Evolutionary conservation across 2,113 vertebrate genomes (phyloP), one percentile per base, ranked within the genome.

Genomic region (Melanostigma gelatinosum): DNA sequence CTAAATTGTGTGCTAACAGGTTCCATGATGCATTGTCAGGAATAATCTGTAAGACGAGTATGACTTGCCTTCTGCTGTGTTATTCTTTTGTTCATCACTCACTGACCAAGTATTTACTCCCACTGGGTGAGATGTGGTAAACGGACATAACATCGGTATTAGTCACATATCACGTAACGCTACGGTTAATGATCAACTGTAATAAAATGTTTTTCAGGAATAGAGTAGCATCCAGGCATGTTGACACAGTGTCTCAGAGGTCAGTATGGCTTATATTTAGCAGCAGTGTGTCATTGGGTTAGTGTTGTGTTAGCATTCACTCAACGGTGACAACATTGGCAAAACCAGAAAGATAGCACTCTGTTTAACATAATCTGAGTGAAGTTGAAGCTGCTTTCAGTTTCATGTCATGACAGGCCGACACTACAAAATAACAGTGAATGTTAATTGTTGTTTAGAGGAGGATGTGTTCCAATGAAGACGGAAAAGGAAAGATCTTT

Each of bases 151-250:
- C 66, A 63, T 22, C 3, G 15, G 48, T 58, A 34, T 75, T 57
- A 75, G 73, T 89, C 78, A 80, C 42, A 27, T 29, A 24, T 32
- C 29, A 36, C 5, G 0, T 79, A 52, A 77, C 48, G 20, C 18
- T 29, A 20, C 34, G 38, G 71, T 75, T 85, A 68, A 73, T 85
- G 81, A 85, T 84, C 9, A 79, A 77, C 44, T 36, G n/a, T 46
- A 36, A 74, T 77, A 75, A 67, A 83, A 88, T 84, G 77, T 82
- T 20, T 72, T 75, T 72, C 55, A 65, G 62, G 71, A 84, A 78
- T 2, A 46, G 29, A 75, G 29, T 44, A 27, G n/a, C 46, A 75
- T 29, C 16, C 63, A 67, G 64, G 71, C 76, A 67, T 81, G 57
- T 64, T 83, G 29, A 61, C 69, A 15, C 74, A 8, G 52, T 50